These are phyloP conservation scores for Drosophila heteroneura DNA, from an alignment of 2,888 invertebrate species.

Conservation along the genomic window DNA sequence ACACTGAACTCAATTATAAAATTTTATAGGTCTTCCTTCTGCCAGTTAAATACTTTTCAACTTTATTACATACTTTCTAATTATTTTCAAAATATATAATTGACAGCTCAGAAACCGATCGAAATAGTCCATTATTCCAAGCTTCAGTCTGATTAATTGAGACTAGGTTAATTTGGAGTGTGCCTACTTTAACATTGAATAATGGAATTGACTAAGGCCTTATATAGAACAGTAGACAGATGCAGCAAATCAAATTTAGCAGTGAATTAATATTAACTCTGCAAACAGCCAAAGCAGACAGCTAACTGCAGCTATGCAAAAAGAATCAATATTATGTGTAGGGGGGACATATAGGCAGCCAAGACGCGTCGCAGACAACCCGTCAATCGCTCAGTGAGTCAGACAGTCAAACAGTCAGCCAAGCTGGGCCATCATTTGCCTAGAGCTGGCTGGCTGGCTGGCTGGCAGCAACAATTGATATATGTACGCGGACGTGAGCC, in stretches of 20 bases:
- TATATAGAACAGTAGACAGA: neutral
- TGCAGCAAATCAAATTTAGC: slow-evolving; percentile 14
- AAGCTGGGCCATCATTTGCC: slow-evolving; percentile 69
- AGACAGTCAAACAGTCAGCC: slow-evolving; percentile 29
- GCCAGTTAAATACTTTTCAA: neutral
- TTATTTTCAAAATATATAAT: neutral
- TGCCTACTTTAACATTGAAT: neutral
- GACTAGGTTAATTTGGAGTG: neutral
- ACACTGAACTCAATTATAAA: neutral
- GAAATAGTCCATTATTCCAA: neutral
- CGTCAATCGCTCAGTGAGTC: slow-evolving; percentile 59
- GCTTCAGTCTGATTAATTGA: neutral
- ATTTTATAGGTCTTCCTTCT: neutral
- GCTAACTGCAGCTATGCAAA: slow-evolving; percentile 25
- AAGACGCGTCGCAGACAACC: slow-evolving; percentile 53
- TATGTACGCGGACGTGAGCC: slow-evolving; percentile 78
- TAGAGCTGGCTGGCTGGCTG: slow-evolving; percentile 25
- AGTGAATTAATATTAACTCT: slow-evolving; percentile 12
- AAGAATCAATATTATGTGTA: slow-evolving; percentile 33
- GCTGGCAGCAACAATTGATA: slow-evolving; percentile 78
- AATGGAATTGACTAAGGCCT: neutral
- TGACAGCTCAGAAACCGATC: accelerated
- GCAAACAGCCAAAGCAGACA: slow-evolving; percentile 15
- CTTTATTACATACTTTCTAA: neutral
- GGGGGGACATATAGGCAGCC: slow-evolving; percentile 28